phyloP scores from a whole-genome alignment of 2,888 invertebrate species.

The Acleris cristana region DNA sequence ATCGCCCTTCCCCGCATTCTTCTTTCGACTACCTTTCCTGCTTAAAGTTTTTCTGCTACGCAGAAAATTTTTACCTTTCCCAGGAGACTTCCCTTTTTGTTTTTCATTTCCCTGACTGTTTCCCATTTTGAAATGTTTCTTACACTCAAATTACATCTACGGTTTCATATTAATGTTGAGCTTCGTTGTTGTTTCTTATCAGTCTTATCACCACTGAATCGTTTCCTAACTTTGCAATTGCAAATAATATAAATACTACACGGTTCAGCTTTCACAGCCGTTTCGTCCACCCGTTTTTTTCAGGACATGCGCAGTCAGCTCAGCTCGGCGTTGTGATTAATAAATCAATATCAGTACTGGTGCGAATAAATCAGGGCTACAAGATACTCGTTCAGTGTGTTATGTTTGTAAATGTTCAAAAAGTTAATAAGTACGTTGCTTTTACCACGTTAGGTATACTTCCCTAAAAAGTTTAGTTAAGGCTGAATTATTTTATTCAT shows the following conservation, averaged over 20 bases:
- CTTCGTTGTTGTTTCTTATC: constrained; percentile 6
- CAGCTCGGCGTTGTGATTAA: constrained; percentile 13
- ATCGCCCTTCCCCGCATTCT: constrained; percentile 70
- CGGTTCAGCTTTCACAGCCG: constrained; percentile 58
- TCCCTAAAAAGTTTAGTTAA: too few species aligned
- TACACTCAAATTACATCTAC: background rate
- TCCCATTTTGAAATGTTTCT: constrained; percentile 68
- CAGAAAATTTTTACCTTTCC: constrained; percentile 83
- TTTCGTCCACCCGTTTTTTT: constrained; percentile 28
- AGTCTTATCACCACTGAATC: too few species aligned
- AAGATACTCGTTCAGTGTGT: background rate
- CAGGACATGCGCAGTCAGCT: constrained; percentile 40
- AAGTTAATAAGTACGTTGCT: too few species aligned
- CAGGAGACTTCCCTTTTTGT: constrained; percentile 81
- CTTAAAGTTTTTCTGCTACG: constrained; percentile 75
- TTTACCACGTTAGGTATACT: too few species aligned
- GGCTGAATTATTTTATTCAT: too few species aligned
- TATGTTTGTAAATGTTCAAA: background rate
- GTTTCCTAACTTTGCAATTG: too few species aligned
- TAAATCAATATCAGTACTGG: constrained; percentile 29
- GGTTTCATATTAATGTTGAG: background rate
- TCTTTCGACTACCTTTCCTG: constrained; percentile 71
- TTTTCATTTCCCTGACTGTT: constrained; percentile 82
- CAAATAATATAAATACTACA: constrained; percentile 37
- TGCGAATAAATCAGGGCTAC: background rate